phyloP scores from a whole-genome alignment of 2,888 invertebrate species.

The Drosophila acutilabella region DNA sequence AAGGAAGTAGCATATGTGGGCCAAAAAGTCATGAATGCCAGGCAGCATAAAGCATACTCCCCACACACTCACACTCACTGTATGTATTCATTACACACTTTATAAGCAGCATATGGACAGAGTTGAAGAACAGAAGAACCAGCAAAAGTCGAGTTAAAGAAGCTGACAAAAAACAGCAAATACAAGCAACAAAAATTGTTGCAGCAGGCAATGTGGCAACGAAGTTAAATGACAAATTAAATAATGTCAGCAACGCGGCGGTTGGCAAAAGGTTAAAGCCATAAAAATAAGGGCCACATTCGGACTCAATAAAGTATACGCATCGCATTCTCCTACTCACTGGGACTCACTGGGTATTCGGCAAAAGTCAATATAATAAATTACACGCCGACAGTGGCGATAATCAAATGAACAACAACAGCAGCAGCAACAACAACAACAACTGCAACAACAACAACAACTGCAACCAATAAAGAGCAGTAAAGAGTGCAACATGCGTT shows the following conservation, averaged over 20 bases:
- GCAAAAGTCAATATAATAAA: constrained; percentile 79
- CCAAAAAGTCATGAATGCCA: constrained; percentile 55
- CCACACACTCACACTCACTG: constrained; percentile 20
- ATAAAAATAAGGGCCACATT: constrained; percentile 73
- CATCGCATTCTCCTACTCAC: background rate
- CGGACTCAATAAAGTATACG: background rate
- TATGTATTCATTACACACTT: constrained; percentile 53
- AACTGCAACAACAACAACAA: constrained; percentile 3
- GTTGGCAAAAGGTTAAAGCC: constrained; percentile 79
- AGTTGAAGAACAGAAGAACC: background rate
- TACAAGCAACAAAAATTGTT: background rate
- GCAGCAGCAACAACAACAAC: constrained; percentile 26
- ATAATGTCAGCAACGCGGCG: constrained; percentile 77
- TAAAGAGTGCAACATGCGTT: constrained; percentile 75
- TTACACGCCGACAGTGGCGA: constrained; percentile 80
- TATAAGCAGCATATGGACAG: constrained; percentile 50
- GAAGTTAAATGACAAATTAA: constrained; percentile 81
- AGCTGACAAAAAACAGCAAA: constrained; percentile 12
- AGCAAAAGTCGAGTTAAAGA: background rate
- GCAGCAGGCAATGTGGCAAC: constrained; percentile 20
- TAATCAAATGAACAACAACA: constrained; percentile 78
- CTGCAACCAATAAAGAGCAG: no score
- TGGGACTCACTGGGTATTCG: constrained; percentile 14
- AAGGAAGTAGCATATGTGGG: constrained; percentile 65
- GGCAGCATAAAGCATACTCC: constrained; percentile 46